Base-by-base conservation (phyloP, 1,140 invertebrate genomes). In the Eriocheir sinensis region DNA sequence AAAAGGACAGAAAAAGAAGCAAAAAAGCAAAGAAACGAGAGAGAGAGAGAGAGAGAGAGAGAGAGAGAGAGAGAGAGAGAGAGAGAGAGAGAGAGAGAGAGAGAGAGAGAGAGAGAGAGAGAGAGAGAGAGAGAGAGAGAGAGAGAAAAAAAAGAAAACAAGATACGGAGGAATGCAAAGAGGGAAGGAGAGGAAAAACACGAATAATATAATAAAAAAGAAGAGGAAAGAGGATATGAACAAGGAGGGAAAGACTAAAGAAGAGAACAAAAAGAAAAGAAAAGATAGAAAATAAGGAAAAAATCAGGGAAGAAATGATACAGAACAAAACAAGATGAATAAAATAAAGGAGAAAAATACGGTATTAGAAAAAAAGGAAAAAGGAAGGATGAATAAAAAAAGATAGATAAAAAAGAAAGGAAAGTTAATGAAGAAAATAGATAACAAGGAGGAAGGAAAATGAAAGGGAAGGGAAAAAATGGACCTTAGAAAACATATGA, bases 21-120 rank as follows among this genome's bases (percentile, higher is more conserved):
- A 8, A 17, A 8, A 81, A n/a, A 81, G 79, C 8, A n/a, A 81
- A 8, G 27, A 8, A 81, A 34, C 8, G 79, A 12, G 12, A 2
- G 12, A 12, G 0, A 0, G 3, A 1, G 79, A 81, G n/a, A 4
- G 86, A 27, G 36, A 89, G 41, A 40, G 3, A 38, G 32, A n/a
- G 36, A 41, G 27, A 91, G 30, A 32, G 53, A 80, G 53, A 79
- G 53, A 81, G 91, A 92, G 21, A 81, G 53, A 79, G 53, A 91
- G 17, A 38, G 32, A 41, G n/a, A 32, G 8, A 32, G 2, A 32
- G 2, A 30, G n/a, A 44, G 6, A 44, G 88, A 53, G 17, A 3
- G 8, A 21, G 21, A 53, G 27, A 81, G 34, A 91, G 8, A 80
- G 90, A 92, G 36, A 48, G 38, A 41, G 72, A 81, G 38, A 40